Evolutionary conservation across 2,888 invertebrate species (phyloP), one percentile per base, ranked within the genome.

Genomic region (Hoplodrina blanda): DNA sequence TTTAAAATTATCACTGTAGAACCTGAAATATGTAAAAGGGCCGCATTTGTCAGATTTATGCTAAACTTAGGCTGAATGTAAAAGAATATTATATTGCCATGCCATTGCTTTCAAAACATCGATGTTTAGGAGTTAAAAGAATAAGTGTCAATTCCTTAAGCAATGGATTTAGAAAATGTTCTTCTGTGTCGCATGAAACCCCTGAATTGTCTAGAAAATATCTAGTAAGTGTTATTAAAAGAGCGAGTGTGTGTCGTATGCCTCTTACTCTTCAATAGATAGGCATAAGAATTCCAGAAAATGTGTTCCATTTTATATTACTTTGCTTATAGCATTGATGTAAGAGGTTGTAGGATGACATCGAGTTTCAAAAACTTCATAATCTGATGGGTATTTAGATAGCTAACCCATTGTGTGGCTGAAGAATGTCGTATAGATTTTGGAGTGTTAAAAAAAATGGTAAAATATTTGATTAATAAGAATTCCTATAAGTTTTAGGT

Each of bases 241-340:
- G 15, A 53, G 20, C 4, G 62, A 68, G n/a, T 61, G 62, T 57
- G 19, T 46, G 59, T 19, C 20, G 50, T 64, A n/a, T 49, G 46
- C 70, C 80, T 81, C 66, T 69, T 74, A 71, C 56, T 66, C 44
- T 41, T 52, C 25, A 54, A 69, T 70, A 76, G 57, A 57, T 73
- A 81, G 49, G 80, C 76, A 56, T 81, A 81, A 57, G 8, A 81
- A 81, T 81, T 82, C 81, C 82, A 79, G 71, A 55, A 68, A 72
- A 76, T 81, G 87, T 87, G 87, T 87, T 87, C 87, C 80, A 83
- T 83, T 63, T 81, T 77, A 60, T 68, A 83, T 80, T 82, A 55
- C 52, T 80, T 87, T 87, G 84, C 84, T 76, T 76, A 70, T 69
- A 71, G 81, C 70, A 57, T 68, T 52, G 49, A 17, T 72, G 66